Evolutionary conservation across 2,113 vertebrate species (phyloP), one percentile per base, ranked within the genome.

Genomic region (Rhea americana): DNA sequence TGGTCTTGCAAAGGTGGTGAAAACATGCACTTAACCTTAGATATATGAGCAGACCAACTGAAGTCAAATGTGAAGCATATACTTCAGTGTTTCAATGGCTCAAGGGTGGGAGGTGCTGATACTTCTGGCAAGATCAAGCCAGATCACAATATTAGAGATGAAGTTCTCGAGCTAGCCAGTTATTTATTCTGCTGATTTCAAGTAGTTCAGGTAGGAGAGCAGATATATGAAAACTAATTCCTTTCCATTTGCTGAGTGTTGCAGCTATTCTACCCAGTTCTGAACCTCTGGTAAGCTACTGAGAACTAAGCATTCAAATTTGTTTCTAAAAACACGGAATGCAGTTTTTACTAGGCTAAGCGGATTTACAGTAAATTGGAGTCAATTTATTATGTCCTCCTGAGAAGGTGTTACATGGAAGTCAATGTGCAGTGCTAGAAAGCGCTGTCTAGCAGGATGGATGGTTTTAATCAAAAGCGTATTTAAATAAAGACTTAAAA

Each of bases 401-500:
- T 78, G 68, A 83, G 70, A 47, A 86, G n/a, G 41, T 13, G 16
- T 7, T 55, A 51, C 32, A 3, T 9, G 32, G 65, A 74, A 70
- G 74, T 28, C 3, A 2, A 17, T 41, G 55, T 32, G 3, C 8
- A 9, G 41, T 1, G 67, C 1, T 5, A 39, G 66, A n/a, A 61
- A 77, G 28, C 32, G 45, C 28, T 71, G 53, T 1, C 59, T 48
- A 21, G 19, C 9, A 12, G 30, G 47, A 55, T 0, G 30, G 25
- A 45, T 74, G 78, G 39, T 61, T 79, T 83, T 55, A 83, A 71
- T 87, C 50, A 66, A 26, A 67, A 56, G 5, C 22, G 3, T 50
- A 72, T 80, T 84, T 80, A 66, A 75, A 87, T 59, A 79, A 71
- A 65, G 67, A n/a, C 67, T 87, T 35, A 13, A n/a, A 82, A 87